Evolutionary conservation across 2,888 invertebrate species (phyloP).

Genomic region (Bursaphelenchus okinawaensis): DNA sequence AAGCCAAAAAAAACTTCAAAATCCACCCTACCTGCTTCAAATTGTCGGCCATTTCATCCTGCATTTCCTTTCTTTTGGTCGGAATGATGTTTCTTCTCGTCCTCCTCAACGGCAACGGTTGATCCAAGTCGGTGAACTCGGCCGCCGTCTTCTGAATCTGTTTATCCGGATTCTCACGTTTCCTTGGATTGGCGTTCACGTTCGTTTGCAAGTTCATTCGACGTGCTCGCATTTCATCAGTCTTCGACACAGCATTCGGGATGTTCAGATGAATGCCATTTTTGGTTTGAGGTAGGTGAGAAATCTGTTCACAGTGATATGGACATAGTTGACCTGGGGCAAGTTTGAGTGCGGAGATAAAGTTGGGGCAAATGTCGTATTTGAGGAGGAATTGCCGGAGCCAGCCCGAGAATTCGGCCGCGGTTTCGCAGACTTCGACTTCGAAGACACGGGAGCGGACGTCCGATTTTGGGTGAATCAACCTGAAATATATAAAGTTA

Average conservation of each 20-base stretch:
- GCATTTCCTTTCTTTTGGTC: slow-evolving; percentile 7
- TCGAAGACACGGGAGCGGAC: background rate
- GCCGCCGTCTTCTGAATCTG: slow-evolving; percentile 3
- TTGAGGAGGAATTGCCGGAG: slow-evolving; percentile 21
- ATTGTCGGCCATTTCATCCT: background rate
- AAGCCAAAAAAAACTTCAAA: no score
- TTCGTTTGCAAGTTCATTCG: background rate
- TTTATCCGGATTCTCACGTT: background rate
- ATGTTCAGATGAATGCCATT: slow-evolving; percentile 7
- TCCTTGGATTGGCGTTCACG: background rate
- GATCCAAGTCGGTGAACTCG: slow-evolving; percentile 6
- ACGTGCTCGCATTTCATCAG: background rate
- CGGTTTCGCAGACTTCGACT: slow-evolving; percentile 24
- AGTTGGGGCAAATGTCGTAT: slow-evolving; percentile 26
- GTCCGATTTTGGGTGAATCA: background rate
- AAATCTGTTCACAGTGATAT: slow-evolving; percentile 8
- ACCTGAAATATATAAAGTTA: no score
- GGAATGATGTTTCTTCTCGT: background rate
- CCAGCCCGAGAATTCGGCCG: slow-evolving; percentile 19
- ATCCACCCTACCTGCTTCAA: no score
- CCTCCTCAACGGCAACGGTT: slow-evolving; percentile 5
- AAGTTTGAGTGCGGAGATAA: slow-evolving; percentile 13
- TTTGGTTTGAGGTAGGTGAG: background rate
- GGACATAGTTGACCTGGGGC: slow-evolving; percentile 13
- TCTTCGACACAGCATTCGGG: slow-evolving; percentile 1